A percentile compares a stretch with the other conserved stretches of the same genome.
Conservation (phyloP, 2,888 invertebrate genomes). For the Lepidonotus clava region DNA sequence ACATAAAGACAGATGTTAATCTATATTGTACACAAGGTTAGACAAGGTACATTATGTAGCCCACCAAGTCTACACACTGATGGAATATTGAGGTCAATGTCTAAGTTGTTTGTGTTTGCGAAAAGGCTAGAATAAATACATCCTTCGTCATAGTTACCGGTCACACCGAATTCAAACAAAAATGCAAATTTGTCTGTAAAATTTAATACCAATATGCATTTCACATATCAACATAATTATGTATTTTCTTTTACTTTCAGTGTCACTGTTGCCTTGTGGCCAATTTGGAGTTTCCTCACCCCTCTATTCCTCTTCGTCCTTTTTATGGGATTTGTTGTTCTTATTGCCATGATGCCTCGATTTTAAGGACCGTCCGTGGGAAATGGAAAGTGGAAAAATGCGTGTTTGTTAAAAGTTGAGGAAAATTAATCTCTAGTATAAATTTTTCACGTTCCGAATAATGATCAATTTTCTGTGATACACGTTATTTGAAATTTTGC, state of each 20-base stretch:
- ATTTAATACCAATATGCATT: not conserved
- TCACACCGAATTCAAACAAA: not conserved
- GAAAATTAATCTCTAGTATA: not conserved
- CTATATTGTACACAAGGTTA: not conserved
- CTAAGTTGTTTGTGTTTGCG: not conserved
- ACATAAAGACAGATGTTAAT: not conserved
- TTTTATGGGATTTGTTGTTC: conserved; percentile 78
- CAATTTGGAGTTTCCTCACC: conserved; percentile 77
- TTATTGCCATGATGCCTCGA: conserved; percentile 76
- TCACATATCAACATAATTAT: not conserved
- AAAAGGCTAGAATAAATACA: not conserved
- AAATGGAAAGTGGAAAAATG: not conserved
- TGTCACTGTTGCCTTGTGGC: conserved; percentile 78
- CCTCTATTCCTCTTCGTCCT: conserved; percentile 75
- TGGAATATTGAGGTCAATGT: no score
- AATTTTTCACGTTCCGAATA: not conserved
- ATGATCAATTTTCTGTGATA: not conserved
- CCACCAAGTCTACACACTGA: not conserved
- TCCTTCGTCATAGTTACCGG: not conserved
- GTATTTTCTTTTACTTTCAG: conserved; percentile 71
- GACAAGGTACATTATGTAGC: not conserved
- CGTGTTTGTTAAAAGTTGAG: not conserved
- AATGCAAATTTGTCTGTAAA: not conserved
- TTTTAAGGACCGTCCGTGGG: conserved; percentile 58
- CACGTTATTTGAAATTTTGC: not conserved